Evolutionary conservation across 2,797 vertebrate species (phyloP), one percentile per base, ranked within the genome.

Genomic region (Ambastaia sidthimunki): DNA sequence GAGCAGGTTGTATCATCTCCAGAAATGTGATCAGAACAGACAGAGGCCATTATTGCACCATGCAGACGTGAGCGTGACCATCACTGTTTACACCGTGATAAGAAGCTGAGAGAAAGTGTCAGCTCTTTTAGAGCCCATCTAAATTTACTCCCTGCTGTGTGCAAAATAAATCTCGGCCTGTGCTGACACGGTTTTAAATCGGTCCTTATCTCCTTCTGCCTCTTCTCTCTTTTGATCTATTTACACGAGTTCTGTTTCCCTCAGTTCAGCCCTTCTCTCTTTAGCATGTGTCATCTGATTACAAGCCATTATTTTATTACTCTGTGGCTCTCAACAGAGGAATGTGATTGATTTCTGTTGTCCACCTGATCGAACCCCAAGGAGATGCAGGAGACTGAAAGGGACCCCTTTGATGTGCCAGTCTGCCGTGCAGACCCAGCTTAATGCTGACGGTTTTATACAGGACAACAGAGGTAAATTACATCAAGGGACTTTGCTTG

Each of bases 21-120:
- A 48, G 75, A 78, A 77, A 87, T 87, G 85, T 86, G 91, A 88
- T 86, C 78, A 76, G 84, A 80, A 47, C 65, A 69, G 41, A 44
- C 21, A 71, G 25, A 41, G 62, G 50, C 65, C 67, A 86, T 71
- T 82, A 80, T 70, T 83, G 83, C 73, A 82, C 75, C 80, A 74
- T 68, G 84, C 84, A 84, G 85, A 87, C 81, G 79, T 82, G 82
- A 83, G 44, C 16, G 1, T 71, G 68, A 63, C 76, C 67, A 41
- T 71, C 48, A n/a, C 68, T 54, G 67, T 71, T 77, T 60, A 72
- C 71, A 63, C 57, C 57, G 21, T 1, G 76, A 78, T 78, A 77
- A 52, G 66, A 10, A 28, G 28, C 55, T 0, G 55, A 78, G 70
- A 37, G 34, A 69, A 54, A 63, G 67, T 41, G 66, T 82, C 67